Percentiles rank a stretch among this genome's conserved stretches.
Evolutionary conservation across 2,888 invertebrate genomes (phyloP).

Genomic region (Cheilosia vernalis): DNA sequence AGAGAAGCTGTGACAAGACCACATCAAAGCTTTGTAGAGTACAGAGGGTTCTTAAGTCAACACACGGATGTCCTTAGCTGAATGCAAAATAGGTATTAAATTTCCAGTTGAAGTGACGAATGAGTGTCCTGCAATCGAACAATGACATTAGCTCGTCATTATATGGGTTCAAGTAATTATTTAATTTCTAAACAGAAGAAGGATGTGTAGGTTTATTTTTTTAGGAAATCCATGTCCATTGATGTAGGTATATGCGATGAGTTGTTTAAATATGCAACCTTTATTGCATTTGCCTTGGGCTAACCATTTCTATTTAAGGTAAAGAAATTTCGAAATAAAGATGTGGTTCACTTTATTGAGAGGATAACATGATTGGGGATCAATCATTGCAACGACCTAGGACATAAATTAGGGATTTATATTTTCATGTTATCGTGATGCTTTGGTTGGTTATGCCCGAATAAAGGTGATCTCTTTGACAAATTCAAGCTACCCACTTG

Average conservation of each 20-base stretch:
- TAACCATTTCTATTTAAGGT: neutral
- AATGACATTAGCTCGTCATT: neutral
- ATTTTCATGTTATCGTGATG: too few relatives aligned
- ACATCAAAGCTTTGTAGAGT: slow-evolving; percentile 5
- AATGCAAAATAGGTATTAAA: slow-evolving; percentile 2
- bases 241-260: neutral
- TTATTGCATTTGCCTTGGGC: neutral
- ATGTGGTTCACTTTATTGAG: slow-evolving; percentile 6
- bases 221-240: neutral
- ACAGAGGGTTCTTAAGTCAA: slow-evolving; percentile 7
- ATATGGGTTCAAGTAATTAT: neutral
- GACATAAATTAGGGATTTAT: too few relatives aligned
- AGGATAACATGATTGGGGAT: neutral
- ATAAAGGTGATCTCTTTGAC: too few relatives aligned
- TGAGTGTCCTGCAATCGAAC: slow-evolving; percentile 7
- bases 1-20: neutral
- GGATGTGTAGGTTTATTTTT: neutral
- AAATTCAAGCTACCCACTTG: too few relatives aligned
- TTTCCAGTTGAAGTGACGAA: neutral
- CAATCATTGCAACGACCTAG: too few relatives aligned
- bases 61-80: neutral
- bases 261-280: neutral
- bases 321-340: neutral
- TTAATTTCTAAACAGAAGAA: neutral
- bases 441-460: too few relatives aligned